Conservation (phyloP, 2,888 invertebrate genomes). For the Lepas anatifera region DNA sequence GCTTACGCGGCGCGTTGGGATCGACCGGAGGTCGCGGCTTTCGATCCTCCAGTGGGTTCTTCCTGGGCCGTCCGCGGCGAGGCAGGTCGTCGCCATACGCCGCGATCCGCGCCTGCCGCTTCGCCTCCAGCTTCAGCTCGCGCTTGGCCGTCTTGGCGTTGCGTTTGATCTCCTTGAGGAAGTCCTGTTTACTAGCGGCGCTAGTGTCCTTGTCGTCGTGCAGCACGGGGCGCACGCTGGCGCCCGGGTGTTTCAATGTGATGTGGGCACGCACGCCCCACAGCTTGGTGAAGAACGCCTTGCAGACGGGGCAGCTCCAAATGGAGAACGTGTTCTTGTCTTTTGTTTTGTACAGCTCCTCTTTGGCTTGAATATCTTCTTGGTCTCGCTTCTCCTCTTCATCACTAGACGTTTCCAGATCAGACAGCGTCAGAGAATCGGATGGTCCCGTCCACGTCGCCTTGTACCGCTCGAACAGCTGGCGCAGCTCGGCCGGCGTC, state of each 20-base stretch:
- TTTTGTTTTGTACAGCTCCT: neutral
- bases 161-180: constrained; percentile 4
- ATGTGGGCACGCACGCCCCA: constrained; percentile 13
- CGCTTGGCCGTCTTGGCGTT: constrained; percentile 4
- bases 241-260: constrained; percentile 1
- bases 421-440: neutral
- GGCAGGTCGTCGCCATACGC: neutral
- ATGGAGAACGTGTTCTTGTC: neutral
- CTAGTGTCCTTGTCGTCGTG: constrained; percentile 1
- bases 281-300: constrained; percentile 1
- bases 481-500: constrained; percentile 8
- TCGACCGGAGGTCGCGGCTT: constrained; percentile 2
- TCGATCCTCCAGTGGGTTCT: neutral
- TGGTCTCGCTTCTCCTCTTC: neutral
- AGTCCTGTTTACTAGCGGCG: neutral
- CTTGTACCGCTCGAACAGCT: constrained; percentile 11
- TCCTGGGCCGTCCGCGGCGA: constrained; percentile 6
- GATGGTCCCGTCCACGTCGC: neutral
- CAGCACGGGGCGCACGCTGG: neutral
- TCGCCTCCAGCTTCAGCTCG: neutral
- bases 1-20: neutral
- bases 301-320: constrained; percentile 9
- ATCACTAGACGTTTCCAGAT: neutral
- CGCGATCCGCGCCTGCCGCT: constrained; percentile 7
- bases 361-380: neutral